Conservation (phyloP, 2,113 vertebrate genomes). For the Diadophis punctatus region DNA sequence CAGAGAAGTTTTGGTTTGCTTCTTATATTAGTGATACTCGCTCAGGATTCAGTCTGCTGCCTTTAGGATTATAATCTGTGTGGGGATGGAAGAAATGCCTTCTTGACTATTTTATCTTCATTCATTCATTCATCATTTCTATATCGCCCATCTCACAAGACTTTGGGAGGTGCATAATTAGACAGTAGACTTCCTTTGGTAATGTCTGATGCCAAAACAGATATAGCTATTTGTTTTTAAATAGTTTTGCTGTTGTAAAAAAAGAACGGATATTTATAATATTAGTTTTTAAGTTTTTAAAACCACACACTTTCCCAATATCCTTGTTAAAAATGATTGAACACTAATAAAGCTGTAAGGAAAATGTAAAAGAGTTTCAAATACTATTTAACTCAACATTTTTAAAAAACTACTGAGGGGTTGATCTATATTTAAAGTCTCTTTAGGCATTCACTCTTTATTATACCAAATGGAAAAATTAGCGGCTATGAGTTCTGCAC, state of each 20-base stretch:
- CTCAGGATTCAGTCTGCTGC: neutral
- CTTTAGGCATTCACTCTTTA: conserved; percentile 2
- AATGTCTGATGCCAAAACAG: neutral
- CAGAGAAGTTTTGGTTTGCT: neutral
- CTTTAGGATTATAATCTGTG: neutral
- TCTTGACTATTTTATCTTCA: neutral
- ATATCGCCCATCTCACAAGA: neutral
- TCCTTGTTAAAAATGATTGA: neutral
- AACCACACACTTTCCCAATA: neutral
- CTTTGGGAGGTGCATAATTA: neutral
- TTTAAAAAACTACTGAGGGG: conserved; percentile 11
- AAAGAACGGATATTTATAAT: neutral
- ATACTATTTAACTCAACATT: neutral
- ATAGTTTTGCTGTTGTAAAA: neutral
- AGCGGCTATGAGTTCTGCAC: neutral
- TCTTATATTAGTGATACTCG: neutral
- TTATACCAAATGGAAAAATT: conserved; percentile 17
- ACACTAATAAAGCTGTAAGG: neutral
- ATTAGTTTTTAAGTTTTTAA: neutral
- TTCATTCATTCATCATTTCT: neutral
- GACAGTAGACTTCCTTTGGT: neutral
- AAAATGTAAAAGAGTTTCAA: neutral
- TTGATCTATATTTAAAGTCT: neutral
- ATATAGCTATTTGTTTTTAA: neutral
- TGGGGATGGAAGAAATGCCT: neutral